Conservation (phyloP, 2,797 vertebrate genomes). For the Pitangus sulphuratus region DNA sequence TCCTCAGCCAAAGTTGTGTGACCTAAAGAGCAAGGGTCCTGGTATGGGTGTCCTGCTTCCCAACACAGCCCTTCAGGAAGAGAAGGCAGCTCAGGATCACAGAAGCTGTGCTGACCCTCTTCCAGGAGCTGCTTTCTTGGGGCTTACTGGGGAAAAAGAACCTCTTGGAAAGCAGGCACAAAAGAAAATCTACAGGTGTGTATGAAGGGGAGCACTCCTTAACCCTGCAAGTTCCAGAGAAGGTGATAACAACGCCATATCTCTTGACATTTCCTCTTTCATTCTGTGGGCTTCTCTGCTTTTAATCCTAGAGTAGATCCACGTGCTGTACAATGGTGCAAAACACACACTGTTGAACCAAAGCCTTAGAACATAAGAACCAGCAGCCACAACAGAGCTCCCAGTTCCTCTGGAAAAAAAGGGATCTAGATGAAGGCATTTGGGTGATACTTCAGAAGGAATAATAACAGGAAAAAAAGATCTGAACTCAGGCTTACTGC, state of each 20-base stretch:
- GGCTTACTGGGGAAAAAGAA: neutral
- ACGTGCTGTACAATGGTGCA: neutral
- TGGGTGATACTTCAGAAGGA: neutral
- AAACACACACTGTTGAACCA: neutral
- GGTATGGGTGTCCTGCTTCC: neutral
- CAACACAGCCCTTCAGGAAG: neutral
- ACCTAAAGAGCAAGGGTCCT: neutral
- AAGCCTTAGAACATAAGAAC: neutral
- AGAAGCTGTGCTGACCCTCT: neutral
- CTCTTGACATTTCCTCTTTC: neutral
- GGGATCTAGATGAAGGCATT: neutral
- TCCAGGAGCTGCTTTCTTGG: neutral
- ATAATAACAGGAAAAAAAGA: neutral
- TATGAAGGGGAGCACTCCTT: neutral
- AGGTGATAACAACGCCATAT: neutral
- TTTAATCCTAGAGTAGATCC: neutral
- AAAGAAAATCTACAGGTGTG: neutral
- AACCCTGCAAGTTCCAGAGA: accelerated
- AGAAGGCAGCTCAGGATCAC: neutral
- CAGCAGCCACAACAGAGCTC: neutral
- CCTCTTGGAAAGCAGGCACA: neutral
- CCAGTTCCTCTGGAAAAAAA: neutral
- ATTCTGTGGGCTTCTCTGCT: neutral
- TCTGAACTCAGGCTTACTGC: neutral
- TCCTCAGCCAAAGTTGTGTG: neutral